Evolutionary conservation across 2,797 vertebrate genomes (phyloP), one percentile per base, ranked within the genome.

Genomic region (Pteropus rufus): DNA sequence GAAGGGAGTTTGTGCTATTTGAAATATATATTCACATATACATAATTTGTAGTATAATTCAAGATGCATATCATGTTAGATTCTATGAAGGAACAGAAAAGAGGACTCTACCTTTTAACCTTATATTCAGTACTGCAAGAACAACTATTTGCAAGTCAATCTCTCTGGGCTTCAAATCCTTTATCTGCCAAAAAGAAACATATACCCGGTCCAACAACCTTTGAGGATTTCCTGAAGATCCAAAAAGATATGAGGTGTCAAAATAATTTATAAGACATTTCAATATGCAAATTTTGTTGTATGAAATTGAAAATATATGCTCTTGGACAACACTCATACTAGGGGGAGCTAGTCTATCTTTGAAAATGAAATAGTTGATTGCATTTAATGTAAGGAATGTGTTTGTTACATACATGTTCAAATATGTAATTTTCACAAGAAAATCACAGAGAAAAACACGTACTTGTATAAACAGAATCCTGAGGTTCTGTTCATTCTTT

Each of bases 341-440:
- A 76, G 39, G 31, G 23, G 95, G 69, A 75, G 26, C 14, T 23
- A 88, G 56, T 79, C 64, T 77, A 3, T 89, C 9, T 44, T 62
- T 93, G 49, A 76, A 96, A 97, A 92, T 77, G 12, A 79, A 65
- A 70, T 41, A 23, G 1, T 81, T 72, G 5, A 83, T 94, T 93
- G 82, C 44, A 76, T 75, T 95, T 83, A 80, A 54, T 31, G 24
- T 26, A 84, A 24, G 29, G 8, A 65, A 82, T 62, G 1, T 24
- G 1, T 70, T 83, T 93, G 16, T 65, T 80, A 2, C 15, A 60
- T 1, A 58, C 7, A 91, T 0, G 26, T 62, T 39, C n/a, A 75
- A 83, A 73, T 79, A 84, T 46, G 67, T 8, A 73, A 34, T 56
- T 84, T 93, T 16, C 26, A 49, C 4, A 69, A 36, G 58, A 92